Base-by-base conservation (phyloP, 2,113 vertebrate genomes). In the Tylochromis polylepis region DNA sequence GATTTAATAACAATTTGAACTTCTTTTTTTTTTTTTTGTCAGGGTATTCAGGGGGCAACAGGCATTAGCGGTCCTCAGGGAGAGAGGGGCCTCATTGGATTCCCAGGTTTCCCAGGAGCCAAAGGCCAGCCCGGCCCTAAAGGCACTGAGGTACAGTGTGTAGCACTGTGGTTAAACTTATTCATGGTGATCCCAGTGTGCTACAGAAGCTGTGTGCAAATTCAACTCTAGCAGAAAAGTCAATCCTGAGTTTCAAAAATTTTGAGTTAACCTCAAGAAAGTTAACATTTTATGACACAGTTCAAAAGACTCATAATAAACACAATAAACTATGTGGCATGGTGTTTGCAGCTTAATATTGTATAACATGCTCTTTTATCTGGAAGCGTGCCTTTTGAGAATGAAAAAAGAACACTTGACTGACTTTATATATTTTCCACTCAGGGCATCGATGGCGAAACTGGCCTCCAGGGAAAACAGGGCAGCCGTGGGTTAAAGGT, bases 401-500 rank as follows among this genome's bases (percentile, higher is more conserved):
- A 15, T 36, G 15, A 51, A 67, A 81, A 60, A 70, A 27, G 4
- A 8, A 43, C 56, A 24, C 84, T 59, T 72, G 18, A 60, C 27
- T 88, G 79, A 85, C 59, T 91, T 86, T 88, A 20, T 87, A 16
- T 89, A 84, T 46, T 92, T 36, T 31, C 91, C 65, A 67, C 86
- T 77, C 95, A 98, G 98, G 98, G 97, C 11, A 91, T 95, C 55
- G 96, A 95, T 88, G 98, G 98, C 12, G 97, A 96, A 77, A 92
- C 93, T 0, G 98, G 97, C 6, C 91, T 70, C 0, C 93, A 89
- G 15, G 97, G 97, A 31, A 96, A 96, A 82, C 92, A 96, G 90
- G 97, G 97, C 91, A 93, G 93, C 0, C 91, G 88, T 38, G 97
- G 97, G 85, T 88, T 91, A 87, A 98, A 98, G 97, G 98, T 98